phyloP scores from a whole-genome alignment of 2,888 invertebrate species.

The Branchipolynoe longqiensis region DNA sequence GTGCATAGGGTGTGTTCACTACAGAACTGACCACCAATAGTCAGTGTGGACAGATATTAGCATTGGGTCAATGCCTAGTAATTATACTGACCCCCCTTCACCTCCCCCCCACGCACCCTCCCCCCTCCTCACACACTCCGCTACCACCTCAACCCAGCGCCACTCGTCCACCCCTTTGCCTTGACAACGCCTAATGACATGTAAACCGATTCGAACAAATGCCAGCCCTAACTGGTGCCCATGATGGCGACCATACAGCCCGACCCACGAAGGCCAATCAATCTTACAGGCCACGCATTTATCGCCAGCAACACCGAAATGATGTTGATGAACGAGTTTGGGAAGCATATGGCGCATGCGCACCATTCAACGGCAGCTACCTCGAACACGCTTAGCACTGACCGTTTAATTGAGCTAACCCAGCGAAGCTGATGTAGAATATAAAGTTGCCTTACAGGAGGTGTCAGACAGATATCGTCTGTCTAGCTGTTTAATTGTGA shows the following conservation, averaged over 20 bases:
- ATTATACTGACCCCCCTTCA: not conserved
- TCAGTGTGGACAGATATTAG: slow-evolving; percentile 34
- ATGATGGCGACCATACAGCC: slow-evolving; percentile 17
- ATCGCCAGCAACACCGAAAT: not conserved
- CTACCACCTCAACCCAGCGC: too few relatives aligned
- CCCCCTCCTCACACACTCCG: too few relatives aligned
- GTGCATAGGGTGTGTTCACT: not conserved
- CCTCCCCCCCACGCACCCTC: too few relatives aligned
- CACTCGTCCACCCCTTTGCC: too few relatives aligned
- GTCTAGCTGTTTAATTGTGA: too few relatives aligned
- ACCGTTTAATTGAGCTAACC: too few relatives aligned
- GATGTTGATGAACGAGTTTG: not conserved
- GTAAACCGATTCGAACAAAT: slow-evolving; percentile 33
- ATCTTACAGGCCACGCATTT: not conserved
- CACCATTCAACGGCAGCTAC: too few relatives aligned
- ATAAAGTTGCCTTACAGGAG: too few relatives aligned
- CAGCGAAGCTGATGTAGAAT: too few relatives aligned
- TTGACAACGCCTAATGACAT: slow-evolving; percentile 19
- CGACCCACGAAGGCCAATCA: not conserved
- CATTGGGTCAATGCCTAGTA: slow-evolving; percentile 36
- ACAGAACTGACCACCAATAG: slow-evolving; percentile 34
- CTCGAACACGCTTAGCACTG: too few relatives aligned
- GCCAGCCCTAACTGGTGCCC: not conserved
- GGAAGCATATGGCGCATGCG: not conserved
- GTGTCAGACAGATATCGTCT: too few relatives aligned